Base-by-base conservation (phyloP, 2,797 vertebrate genomes). In the Cossypha dichroa region DNA sequence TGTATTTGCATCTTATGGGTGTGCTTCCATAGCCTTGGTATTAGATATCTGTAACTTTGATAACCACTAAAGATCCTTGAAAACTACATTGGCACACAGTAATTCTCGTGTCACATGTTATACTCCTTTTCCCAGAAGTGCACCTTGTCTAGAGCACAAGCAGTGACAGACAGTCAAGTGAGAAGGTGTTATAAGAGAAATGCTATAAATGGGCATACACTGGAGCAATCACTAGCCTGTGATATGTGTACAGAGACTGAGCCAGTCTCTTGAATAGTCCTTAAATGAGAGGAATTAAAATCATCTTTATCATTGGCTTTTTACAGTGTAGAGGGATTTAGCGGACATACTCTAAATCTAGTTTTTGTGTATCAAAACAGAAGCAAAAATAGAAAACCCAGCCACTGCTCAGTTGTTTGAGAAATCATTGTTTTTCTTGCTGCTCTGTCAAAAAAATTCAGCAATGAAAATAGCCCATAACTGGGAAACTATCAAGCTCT, bases 401-500 rank as follows among this genome's bases (percentile, higher is more conserved):
- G 2, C 68, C 45, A 93, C 43, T 64, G 28, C 78, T 85, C 54
- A 36, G 72, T 72, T 85, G 34, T 87, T 95, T 0, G 1, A 92
- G 60, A 83, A 93, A 94, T 67, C 29, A 80, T 13, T 17, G 6
- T 66, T 96, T 75, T 85, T 93, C 78, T 88, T 87, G n/a, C 56
- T 89, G 74, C 34, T 79, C 48, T 84, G 45, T 80, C 75, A 92
- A 75, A 94, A 79, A 91, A 48, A 67, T 14, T 62, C 9, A 78
- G 51, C 28, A 80, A 73, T 43, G 52, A 88, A 90, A 95, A 95
- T n/a, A 95, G 46, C 12, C 34, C 19, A 2, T 58, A 79, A 67
- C 2, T 89, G 40, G 36, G 45, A 92, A 87, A 33, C 34, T 77
- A 22, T 67, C 34, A 80, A 62, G 52, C 56, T 83, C 28, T 68